phyloP scores from a whole-genome alignment of 2,797 vertebrate genomes.

The Loriculus beryllinus region DNA sequence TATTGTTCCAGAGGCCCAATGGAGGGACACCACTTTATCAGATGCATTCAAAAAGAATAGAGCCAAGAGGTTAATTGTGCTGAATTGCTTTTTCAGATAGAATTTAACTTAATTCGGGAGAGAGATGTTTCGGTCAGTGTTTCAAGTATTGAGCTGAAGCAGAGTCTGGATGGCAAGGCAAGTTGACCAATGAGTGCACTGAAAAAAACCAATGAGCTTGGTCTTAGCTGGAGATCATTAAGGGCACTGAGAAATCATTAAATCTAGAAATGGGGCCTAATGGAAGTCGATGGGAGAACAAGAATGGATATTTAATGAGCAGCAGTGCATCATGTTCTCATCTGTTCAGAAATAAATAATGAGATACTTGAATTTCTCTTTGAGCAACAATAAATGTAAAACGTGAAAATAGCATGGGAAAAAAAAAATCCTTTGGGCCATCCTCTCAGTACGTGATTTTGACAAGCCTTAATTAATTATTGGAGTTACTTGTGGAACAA shows the following conservation, averaged over 20 bases:
- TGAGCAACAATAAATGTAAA: neutral
- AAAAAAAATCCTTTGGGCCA: neutral
- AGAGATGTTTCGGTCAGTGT: conserved; percentile 6
- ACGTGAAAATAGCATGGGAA: neutral
- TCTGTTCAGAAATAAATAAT: conserved; percentile 31
- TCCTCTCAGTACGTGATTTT: neutral
- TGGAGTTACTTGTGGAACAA: neutral
- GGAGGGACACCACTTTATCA: neutral
- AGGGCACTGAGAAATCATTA: conserved; percentile 13
- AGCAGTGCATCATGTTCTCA: neutral
- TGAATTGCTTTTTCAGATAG: conserved; percentile 30
- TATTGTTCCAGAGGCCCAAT: neutral
- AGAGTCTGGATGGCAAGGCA: neutral
- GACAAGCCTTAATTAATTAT: conserved; percentile 36
- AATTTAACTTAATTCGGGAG: neutral
- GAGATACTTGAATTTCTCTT: conserved; percentile 10
- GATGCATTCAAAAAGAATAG: neutral
- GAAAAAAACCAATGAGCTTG: neutral
- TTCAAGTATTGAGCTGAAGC: neutral
- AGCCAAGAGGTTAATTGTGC: conserved; percentile 22
- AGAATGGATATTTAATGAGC: neutral
- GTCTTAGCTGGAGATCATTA: conserved; percentile 4
- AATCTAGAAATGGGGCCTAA: conserved; percentile 3
- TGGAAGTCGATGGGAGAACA: conserved; percentile 1
- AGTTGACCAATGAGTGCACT: neutral